These are phyloP conservation scores for Alloplasta piceator DNA, from an alignment of 2,888 invertebrate genomes.

Conservation along the genomic window DNA sequence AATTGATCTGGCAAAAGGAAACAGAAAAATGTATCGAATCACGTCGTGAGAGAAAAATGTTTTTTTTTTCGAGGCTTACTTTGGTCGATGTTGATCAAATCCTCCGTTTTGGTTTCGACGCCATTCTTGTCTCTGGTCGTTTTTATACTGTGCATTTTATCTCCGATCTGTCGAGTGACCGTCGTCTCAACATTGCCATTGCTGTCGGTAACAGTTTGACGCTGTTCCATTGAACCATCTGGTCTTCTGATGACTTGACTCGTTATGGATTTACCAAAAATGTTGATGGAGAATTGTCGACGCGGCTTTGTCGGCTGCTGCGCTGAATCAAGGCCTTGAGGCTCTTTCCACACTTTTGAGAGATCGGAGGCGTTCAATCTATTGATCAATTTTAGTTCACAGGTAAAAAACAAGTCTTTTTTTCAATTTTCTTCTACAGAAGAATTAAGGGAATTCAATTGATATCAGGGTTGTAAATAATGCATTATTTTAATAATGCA, in stretches of 20 bases:
- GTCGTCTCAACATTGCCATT: constrained; percentile 86
- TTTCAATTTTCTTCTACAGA: not conserved
- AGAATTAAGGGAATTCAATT: too few species aligned
- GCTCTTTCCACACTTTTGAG: constrained; percentile 74
- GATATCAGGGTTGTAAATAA: too few species aligned
- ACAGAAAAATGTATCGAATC: not conserved
- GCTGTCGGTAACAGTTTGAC: constrained; percentile 85
- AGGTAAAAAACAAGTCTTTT: not conserved
- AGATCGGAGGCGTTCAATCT: constrained; percentile 76
- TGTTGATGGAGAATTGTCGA: constrained; percentile 49
- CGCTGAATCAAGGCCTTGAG: constrained; percentile 73
- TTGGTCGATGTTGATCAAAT: constrained; percentile 78
- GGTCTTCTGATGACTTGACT: constrained; percentile 84
- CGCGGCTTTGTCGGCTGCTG: constrained; percentile 78
- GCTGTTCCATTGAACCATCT: constrained; percentile 86
- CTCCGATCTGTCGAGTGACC: constrained; percentile 82
- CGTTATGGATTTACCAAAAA: constrained; percentile 85
- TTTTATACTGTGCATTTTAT: constrained; percentile 77
- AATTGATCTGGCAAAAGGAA: constrained; percentile 71
- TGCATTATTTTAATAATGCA: too few species aligned
- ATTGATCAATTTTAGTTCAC: constrained; percentile 6
- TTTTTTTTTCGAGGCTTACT: constrained; percentile 69
- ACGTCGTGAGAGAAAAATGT: not conserved
- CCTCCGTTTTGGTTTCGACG: constrained; percentile 76
- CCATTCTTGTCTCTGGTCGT: constrained; percentile 78